Conservation (phyloP, 2,797 vertebrate genomes). For the Echiichthys vipera region DNA sequence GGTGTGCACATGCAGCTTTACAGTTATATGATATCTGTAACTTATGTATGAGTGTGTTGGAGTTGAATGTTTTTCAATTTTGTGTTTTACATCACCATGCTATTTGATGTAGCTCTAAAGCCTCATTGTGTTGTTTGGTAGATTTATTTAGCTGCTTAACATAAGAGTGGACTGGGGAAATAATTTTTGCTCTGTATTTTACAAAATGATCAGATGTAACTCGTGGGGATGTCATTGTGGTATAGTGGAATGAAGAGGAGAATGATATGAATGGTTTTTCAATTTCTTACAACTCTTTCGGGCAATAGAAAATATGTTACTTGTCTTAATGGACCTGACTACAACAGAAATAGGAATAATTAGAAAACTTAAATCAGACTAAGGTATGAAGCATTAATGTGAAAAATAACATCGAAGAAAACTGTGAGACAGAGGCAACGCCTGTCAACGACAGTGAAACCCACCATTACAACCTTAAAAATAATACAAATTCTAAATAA, state of each 20-base stretch:
- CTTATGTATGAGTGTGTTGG: conserved; percentile 16
- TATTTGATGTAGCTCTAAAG: conserved; percentile 47
- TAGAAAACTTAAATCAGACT: conserved; percentile 31
- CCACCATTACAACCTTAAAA: neutral
- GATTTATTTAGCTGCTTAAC: conserved; percentile 40
- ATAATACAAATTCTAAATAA: conserved; percentile 24
- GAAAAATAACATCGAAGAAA: conserved; percentile 6
- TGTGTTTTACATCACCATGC: conserved; percentile 22
- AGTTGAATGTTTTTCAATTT: conserved; percentile 35
- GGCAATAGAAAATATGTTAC: conserved; percentile 56
- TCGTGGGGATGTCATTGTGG: conserved; percentile 50
- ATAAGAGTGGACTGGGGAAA: conserved; percentile 20
- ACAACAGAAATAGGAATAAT: conserved; percentile 23
- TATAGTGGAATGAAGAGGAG: conserved; percentile 51
- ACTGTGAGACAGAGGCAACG: neutral
- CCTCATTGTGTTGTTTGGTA: conserved; percentile 37
- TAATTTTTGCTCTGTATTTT: conserved; percentile 47
- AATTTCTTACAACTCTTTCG: conserved; percentile 47
- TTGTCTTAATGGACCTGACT: conserved; percentile 46
- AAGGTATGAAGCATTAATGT: conserved; percentile 31
- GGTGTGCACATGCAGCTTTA: conserved; percentile 21
- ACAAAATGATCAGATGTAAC: conserved; percentile 60
- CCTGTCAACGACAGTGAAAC: conserved; percentile 36
- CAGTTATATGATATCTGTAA: conserved; percentile 33
- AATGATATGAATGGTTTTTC: conserved; percentile 53